phyloP scores from a whole-genome alignment of 2,113 vertebrate genomes.

The Furnarius figulus region DNA sequence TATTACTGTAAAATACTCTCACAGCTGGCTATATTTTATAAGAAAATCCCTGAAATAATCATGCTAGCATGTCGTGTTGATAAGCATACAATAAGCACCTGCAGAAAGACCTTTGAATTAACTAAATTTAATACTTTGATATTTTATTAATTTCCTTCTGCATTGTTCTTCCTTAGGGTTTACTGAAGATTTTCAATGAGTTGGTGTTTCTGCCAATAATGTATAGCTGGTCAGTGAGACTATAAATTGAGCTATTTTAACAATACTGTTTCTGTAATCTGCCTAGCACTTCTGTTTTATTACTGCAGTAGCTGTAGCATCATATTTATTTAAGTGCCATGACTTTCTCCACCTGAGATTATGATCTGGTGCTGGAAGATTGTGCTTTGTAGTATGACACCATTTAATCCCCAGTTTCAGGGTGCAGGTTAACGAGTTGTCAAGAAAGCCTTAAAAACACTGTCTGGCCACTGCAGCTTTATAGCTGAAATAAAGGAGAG shows the following conservation, averaged over 20 bases:
- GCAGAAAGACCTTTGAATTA: not conserved
- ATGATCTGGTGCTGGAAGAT: not conserved
- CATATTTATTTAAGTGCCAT: not conserved
- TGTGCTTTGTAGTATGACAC: not conserved
- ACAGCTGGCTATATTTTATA: not conserved
- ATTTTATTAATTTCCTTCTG: not conserved
- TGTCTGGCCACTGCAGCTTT: not conserved
- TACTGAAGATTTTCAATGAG: not conserved
- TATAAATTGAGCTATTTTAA: not conserved
- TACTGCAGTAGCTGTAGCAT: not conserved
- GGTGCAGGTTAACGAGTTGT: not conserved
- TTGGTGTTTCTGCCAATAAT: not conserved
- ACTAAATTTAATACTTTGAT: not conserved
- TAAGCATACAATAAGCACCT: not conserved
- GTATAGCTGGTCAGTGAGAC: not conserved
- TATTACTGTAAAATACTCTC: not conserved
- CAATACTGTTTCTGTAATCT: not conserved
- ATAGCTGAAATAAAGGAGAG: not conserved
- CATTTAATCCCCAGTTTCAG: not conserved
- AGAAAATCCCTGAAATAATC: not conserved
- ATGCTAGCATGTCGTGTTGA: not conserved
- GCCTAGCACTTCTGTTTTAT: not conserved
- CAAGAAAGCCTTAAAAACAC: not conserved
- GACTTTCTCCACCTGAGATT: not conserved
- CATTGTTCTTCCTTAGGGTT: not conserved